Conservation (phyloP, 2,797 vertebrate species). For the Okamejei kenojei region DNA sequence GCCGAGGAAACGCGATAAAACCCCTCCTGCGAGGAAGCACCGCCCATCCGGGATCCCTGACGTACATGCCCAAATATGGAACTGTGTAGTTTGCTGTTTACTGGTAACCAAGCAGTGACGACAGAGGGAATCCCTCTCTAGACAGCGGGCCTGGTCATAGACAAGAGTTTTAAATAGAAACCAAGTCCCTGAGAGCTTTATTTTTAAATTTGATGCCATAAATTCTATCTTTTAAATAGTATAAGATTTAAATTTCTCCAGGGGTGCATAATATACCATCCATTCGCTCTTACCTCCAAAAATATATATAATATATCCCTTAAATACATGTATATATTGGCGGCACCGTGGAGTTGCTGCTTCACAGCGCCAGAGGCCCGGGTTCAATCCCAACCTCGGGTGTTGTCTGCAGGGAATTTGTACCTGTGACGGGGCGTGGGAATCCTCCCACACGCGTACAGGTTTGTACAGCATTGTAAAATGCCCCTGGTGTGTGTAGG, state of each 20-base stretch:
- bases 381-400: too few species aligned
- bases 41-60: slow-evolving; percentile 85
- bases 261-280: not conserved
- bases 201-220: not conserved
- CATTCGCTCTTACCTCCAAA: too few species aligned
- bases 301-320: not conserved
- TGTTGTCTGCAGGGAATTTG: too few species aligned
- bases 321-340: too few species aligned
- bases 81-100: slow-evolving; percentile 71
- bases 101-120: slow-evolving; percentile 92
- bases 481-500: too few species aligned
- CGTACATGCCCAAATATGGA: slow-evolving; percentile 94
- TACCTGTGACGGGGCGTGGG: too few species aligned
- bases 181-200: not conserved
- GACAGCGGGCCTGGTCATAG: slow-evolving; percentile 53
- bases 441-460: too few species aligned
- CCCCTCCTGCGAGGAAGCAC: slow-evolving; percentile 43
- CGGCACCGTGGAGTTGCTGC: too few species aligned
- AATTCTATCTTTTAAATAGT: not conserved
- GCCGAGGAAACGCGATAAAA: not conserved
- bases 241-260: not conserved
- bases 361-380: too few species aligned
- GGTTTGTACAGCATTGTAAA: too few species aligned
- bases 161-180: slow-evolving; percentile 55
- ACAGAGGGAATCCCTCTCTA: slow-evolving; percentile 95